A percentile compares a stretch with the other conserved stretches of the same genome.
These are phyloP conservation scores for Hormiphora californensis DNA, from an alignment of 37 sponge, comb jelly and placozoan genomes.

Conservation along the genomic window DNA sequence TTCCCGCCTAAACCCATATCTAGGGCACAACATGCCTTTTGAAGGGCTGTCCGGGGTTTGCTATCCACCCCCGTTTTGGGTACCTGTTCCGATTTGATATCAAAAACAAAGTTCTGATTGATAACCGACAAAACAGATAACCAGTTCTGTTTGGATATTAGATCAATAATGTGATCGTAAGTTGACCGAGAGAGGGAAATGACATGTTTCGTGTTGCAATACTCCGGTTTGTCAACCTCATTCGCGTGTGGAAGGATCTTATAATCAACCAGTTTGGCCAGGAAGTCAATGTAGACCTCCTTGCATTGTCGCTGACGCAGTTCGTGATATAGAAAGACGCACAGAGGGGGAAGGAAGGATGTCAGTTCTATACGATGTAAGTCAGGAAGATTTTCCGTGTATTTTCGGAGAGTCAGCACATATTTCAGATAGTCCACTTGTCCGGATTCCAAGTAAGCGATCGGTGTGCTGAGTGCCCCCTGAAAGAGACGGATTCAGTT, in stretches of 20 bases:
- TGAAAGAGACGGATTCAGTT: background rate
- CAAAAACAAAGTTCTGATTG: constrained; percentile 51
- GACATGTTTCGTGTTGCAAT: constrained; percentile 48
- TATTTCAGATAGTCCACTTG: constrained; percentile 37
- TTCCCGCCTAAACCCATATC: constrained; percentile 2
- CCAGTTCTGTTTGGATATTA: constrained; percentile 37
- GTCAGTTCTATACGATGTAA: background rate
- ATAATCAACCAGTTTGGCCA: constrained; percentile 12
- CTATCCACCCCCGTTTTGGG: background rate
- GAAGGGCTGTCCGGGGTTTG: background rate
- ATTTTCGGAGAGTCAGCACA: background rate
- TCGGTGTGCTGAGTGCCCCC: constrained; percentile 10
- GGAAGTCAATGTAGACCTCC: constrained; percentile 33
- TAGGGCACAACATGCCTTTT: constrained; percentile 17
- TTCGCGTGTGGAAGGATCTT: constrained; percentile 27
- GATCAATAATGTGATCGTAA: background rate
- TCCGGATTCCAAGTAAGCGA: constrained; percentile 43
- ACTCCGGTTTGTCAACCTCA: constrained; percentile 21
- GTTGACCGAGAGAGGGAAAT: background rate
- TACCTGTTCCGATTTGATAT: constrained; percentile 18
- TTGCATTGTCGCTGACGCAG: constrained; percentile 37
- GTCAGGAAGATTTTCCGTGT: constrained; percentile 27
- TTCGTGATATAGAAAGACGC: constrained; percentile 31
- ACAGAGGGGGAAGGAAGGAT: constrained; percentile 1
- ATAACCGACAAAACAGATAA: constrained; percentile 27